A percentile compares a stretch with the other conserved stretches of the same genome.
phyloP scores from a whole-genome alignment of 2,888 invertebrate genomes.

The Mesorhabditis spiculigera region DNA sequence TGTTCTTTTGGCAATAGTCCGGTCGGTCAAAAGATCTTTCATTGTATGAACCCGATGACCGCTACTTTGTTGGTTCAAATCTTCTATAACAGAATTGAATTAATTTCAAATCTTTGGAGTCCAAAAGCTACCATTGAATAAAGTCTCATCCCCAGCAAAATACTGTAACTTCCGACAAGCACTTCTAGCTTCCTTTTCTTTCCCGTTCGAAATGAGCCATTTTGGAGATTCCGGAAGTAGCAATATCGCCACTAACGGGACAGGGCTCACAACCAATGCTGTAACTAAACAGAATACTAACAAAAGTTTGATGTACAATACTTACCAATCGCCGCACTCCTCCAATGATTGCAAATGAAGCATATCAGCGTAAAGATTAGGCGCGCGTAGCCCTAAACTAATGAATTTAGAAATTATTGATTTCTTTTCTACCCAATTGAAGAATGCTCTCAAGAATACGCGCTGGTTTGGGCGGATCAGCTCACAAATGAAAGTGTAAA shows the following conservation, averaged over 20 bases:
- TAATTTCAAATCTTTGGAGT: neutral
- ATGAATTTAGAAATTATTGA: slow-evolving; percentile 3
- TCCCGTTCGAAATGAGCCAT: slow-evolving; percentile 19
- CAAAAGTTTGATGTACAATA: neutral
- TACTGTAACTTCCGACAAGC: slow-evolving; percentile 10
- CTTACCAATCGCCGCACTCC: slow-evolving; percentile 23
- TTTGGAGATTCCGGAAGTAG: slow-evolving; percentile 34
- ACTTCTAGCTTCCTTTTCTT: neutral
- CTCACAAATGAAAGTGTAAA: slow-evolving; percentile 36
- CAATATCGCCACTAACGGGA: slow-evolving; percentile 22
- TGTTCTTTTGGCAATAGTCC: slow-evolving; percentile 25
- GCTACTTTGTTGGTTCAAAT: slow-evolving; percentile 2
- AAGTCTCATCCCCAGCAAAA: neutral
- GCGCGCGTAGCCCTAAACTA: slow-evolving; percentile 37
- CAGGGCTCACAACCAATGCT: slow-evolving; percentile 22
- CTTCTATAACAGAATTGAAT: neutral
- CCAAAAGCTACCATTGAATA: neutral
- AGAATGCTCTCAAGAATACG: slow-evolving; percentile 34
- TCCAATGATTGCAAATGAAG: slow-evolving; percentile 29
- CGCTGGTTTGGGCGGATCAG: slow-evolving; percentile 34
- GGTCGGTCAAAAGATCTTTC: slow-evolving; percentile 26
- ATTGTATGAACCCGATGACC: slow-evolving; percentile 33
- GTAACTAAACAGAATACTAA: slow-evolving; percentile 11
- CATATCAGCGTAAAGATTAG: slow-evolving; percentile 36
- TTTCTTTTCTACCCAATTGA: slow-evolving; percentile 29